Evolutionary conservation across 2,888 invertebrate species (phyloP).

Genomic region (Nomada fucata): DNA sequence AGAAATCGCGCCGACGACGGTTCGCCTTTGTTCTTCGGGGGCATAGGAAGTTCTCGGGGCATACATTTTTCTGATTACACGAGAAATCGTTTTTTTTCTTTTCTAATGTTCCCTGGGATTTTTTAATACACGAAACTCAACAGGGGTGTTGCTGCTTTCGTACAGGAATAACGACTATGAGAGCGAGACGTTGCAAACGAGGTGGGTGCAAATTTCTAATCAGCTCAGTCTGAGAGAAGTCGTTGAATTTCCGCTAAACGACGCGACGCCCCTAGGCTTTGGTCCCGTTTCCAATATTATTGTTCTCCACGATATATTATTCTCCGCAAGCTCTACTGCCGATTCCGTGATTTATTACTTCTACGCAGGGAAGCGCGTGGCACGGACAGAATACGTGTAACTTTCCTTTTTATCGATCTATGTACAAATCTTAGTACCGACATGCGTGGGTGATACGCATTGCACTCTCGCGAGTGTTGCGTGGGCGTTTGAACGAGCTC

Average conservation of each 20-base stretch:
- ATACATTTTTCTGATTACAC: neutral
- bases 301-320: constrained; percentile 5
- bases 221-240: neutral
- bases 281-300: constrained; percentile 37
- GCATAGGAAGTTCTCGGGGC: neutral
- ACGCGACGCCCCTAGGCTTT: neutral
- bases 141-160: no score
- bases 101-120: neutral
- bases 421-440: constrained; percentile 24
- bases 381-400: constrained; percentile 27
- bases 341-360: constrained; percentile 25
- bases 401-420: constrained; percentile 44
- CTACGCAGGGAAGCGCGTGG: constrained; percentile 7
- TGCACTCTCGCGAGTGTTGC: constrained; percentile 1
- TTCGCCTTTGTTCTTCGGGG: neutral
- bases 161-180: no score
- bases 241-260: neutral
- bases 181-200: neutral
- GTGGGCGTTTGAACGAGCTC: constrained; percentile 23
- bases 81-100: neutral
- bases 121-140: neutral
- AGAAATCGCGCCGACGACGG: neutral
- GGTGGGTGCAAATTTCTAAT: neutral
- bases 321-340: constrained; percentile 16
- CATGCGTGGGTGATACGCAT: constrained; percentile 20